These are phyloP conservation scores for Phocides pigmalion DNA, from an alignment of 1,140 invertebrate genomes.

Conservation along the genomic window DNA sequence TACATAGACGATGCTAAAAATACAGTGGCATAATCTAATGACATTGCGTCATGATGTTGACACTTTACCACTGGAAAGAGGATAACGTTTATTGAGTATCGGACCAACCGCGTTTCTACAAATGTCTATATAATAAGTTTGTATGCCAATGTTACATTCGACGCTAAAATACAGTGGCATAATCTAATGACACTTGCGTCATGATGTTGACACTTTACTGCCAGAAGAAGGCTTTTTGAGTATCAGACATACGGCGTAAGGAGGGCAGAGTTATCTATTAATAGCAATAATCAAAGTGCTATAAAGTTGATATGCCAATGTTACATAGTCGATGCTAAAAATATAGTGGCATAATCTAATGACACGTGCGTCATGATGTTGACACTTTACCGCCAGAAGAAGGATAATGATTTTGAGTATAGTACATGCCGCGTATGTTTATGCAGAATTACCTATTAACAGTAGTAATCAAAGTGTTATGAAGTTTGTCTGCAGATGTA, in stretches of 20 bases:
- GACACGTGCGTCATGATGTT: too few relatives aligned
- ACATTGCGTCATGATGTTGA: too few relatives aligned
- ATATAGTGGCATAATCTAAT: too few relatives aligned
- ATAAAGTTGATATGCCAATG: constrained; percentile 7
- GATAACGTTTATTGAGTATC: too few relatives aligned
- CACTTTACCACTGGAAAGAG: too few relatives aligned
- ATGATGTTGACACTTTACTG: too few relatives aligned
- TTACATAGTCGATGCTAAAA: not conserved
- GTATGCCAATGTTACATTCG: not conserved
- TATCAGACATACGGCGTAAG: constrained; percentile 1
- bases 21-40: too few relatives aligned
- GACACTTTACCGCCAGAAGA: too few relatives aligned
- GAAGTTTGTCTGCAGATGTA: constrained; percentile 2
- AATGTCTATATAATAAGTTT: constrained; percentile 2
- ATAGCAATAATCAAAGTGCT: constrained; percentile 2
- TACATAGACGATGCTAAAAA: not conserved
- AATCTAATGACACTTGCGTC: too few relatives aligned
- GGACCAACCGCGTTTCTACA: not conserved
- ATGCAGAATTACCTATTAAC: not conserved
- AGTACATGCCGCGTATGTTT: not conserved
- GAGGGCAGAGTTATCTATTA: not conserved
- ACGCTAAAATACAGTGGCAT: not conserved
- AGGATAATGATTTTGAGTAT: too few relatives aligned
- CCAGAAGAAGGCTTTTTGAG: too few relatives aligned
- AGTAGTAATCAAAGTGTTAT: constrained; percentile 3